Base-by-base conservation (phyloP, 1,140 invertebrate genomes). In the Atopsyche davidsoni region DNA sequence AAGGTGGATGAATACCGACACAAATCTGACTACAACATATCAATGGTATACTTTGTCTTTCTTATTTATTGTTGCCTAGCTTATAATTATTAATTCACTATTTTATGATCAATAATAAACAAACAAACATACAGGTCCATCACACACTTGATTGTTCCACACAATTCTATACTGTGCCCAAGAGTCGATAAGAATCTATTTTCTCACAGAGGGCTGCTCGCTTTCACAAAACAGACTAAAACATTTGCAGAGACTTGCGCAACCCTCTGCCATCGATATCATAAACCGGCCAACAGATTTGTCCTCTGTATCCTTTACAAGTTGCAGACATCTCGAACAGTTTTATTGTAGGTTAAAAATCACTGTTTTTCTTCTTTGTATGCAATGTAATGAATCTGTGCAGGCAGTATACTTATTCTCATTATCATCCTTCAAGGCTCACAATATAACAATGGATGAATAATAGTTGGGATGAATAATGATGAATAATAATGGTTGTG, bases 271-370 rank as follows among this genome's bases (percentile, higher is more conserved):
- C 1, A 53, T 94, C 18, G 89, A 95, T 68, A 58, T 94, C 4
- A 82, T 92, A 80, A 80, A 64, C 87, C 92, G 9, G 77, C 75
- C 2, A 77, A 86, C 17, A 80, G 83, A 74, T 92, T 88, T 79
- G 75, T 94, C n/a, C 53, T 94, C 9, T 92, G 85, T 87, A 83
- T 83, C 78, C 79, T 83, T 83, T 77, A 64, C 25, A 57, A 44
- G 18, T 21, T 35, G 3, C 35, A 28, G 16, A 24, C 25, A 35
- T 36, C 9, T 36, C 38, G 18, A 2, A 3, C 16, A 18, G 21
- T 38, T 2, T 14, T 3, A 14, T 4, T 17, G n/a, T n/a, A n/a
- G n/a, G n/a, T n/a, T n/a, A n/a, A n/a, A n/a, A n/a, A n/a, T n/a
- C n/a, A n/a, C n/a, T n/a, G n/a, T n/a, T n/a, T n/a, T n/a, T n/a